These are phyloP conservation scores for Trichonephila clavipes DNA, from an alignment of 1,140 invertebrate species.

Conservation along the genomic window DNA sequence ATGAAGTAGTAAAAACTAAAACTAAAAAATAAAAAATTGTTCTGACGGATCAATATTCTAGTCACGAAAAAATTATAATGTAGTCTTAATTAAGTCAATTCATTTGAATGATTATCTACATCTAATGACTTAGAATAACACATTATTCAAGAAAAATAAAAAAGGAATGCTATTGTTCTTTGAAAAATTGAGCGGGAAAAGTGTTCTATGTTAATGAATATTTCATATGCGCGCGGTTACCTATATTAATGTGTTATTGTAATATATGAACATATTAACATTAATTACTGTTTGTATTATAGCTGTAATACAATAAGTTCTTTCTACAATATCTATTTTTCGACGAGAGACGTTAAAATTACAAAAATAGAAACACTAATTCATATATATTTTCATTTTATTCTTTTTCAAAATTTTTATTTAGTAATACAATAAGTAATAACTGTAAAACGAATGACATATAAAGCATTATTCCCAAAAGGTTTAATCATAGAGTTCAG, in stretches of 20 bases:
- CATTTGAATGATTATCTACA: constrained; percentile 8
- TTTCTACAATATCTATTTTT: background rate
- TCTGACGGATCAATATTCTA: background rate
- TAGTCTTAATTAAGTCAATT: background rate
- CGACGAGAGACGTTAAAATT: background rate
- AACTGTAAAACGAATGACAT: no score
- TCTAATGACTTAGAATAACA: background rate
- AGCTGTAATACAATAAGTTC: background rate
- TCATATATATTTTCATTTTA: background rate
- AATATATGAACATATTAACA: background rate
- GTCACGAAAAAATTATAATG: constrained; percentile 2
- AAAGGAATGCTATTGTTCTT: background rate
- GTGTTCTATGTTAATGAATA: background rate
- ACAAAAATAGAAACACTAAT: background rate
- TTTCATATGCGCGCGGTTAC: background rate
- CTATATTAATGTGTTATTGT: background rate
- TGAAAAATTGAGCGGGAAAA: background rate
- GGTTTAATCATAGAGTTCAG: no score
- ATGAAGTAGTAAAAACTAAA: background rate
- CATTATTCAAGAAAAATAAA: background rate
- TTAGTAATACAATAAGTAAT: no score
- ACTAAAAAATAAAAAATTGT: background rate
- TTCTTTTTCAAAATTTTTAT: no score
- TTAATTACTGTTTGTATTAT: background rate
- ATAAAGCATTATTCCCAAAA: no score